Conservation (phyloP, 2,888 invertebrate species). For the Nowickia ferox region DNA sequence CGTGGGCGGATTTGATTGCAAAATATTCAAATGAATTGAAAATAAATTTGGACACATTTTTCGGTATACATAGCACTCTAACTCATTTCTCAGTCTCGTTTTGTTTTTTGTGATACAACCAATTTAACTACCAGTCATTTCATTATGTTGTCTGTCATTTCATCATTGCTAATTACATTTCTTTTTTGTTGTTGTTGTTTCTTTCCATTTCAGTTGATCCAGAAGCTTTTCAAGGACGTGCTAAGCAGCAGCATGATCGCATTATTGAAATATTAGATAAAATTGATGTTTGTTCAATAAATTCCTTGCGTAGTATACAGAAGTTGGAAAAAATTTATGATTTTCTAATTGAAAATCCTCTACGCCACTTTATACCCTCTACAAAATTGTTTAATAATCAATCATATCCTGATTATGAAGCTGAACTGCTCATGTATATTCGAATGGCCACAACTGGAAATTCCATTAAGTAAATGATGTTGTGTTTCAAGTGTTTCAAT, state of each 20-base stretch:
- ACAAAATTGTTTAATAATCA: constrained; percentile 78
- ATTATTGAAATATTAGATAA: constrained; percentile 80
- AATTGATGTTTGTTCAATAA: constrained; percentile 77
- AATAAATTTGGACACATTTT: constrained; percentile 79
- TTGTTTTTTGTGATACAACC: constrained; percentile 35
- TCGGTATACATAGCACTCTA: constrained; percentile 76
- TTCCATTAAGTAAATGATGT: constrained; percentile 74
- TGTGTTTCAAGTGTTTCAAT: constrained; percentile 53
- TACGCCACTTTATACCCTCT: constrained; percentile 80
- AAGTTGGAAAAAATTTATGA: constrained; percentile 77
- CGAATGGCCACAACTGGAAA: constrained; percentile 79
- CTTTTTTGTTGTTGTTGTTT: background rate
- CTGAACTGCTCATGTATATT: constrained; percentile 83
- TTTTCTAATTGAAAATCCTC: constrained; percentile 80
- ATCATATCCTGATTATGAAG: constrained; percentile 80
- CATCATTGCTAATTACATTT: constrained; percentile 25
- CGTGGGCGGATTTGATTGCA: constrained; percentile 81
- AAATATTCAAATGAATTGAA: constrained; percentile 79
- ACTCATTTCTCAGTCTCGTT: background rate
- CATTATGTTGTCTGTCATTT: constrained; percentile 22
- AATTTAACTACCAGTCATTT: constrained; percentile 54
- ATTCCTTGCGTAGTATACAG: constrained; percentile 76
- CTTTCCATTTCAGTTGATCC: constrained; percentile 78
- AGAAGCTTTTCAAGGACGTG: constrained; percentile 75
- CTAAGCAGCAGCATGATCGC: constrained; percentile 79